Evolutionary conservation across 2,797 vertebrate species (phyloP).

Genomic region (Oreonectes daqikongensis): DNA sequence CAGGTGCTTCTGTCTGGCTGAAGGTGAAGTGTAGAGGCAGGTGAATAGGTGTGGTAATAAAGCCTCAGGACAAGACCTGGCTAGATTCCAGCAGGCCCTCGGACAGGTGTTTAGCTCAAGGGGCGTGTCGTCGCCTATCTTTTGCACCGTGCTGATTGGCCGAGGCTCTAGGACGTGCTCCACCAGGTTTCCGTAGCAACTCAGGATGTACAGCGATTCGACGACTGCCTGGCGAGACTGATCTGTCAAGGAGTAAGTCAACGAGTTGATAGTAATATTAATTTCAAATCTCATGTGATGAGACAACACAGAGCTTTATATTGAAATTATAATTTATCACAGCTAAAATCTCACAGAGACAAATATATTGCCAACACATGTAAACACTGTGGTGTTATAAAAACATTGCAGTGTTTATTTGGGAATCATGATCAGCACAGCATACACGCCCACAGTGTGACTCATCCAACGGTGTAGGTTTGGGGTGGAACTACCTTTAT

Average conservation of each 20-base stretch:
- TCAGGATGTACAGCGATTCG: conserved; percentile 93
- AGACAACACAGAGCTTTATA: too few relatives aligned
- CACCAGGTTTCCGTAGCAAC: conserved; percentile 94
- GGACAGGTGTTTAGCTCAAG: conserved; percentile 92
- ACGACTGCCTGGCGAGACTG: conserved; percentile 92
- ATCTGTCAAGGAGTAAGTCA: conserved; percentile 71
- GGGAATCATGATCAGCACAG: background rate
- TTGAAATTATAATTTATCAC: too few relatives aligned
- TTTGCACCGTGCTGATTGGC: conserved; percentile 88
- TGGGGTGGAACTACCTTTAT: background rate
- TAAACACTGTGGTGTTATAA: background rate
- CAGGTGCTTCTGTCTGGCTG: conserved; percentile 21
- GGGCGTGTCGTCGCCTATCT: conserved; percentile 95
- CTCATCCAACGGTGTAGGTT: background rate
- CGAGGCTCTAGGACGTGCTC: conserved; percentile 94
- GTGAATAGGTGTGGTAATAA: conserved; percentile 23
- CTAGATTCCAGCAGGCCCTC: conserved; percentile 91
- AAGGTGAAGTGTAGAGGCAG: conserved; percentile 29
- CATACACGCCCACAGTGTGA: background rate
- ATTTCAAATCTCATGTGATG: background rate
- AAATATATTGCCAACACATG: background rate
- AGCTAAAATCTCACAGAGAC: too few relatives aligned
- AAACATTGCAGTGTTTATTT: background rate
- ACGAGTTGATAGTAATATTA: background rate
- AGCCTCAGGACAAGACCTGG: conserved; percentile 79